Base-by-base conservation (phyloP, 2,888 invertebrate genomes). In the Sclerodermus sp. region DNA sequence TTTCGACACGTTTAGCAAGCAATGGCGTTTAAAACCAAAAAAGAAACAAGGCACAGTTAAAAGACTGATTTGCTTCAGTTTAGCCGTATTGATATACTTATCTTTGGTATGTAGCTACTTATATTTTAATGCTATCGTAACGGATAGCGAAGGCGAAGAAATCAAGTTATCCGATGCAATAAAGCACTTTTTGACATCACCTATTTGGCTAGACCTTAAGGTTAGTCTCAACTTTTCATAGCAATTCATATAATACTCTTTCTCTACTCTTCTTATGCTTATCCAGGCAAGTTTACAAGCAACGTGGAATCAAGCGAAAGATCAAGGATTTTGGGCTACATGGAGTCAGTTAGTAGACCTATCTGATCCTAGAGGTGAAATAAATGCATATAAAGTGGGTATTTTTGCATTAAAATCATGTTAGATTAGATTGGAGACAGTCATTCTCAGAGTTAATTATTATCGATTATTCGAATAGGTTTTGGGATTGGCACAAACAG, bases 351-450 rank as follows among this genome's bases (percentile, higher is more conserved):
- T 96, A 16, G 85, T 93, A 6, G 90, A 93, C 55, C 82, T 91
- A 10, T 85, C 93, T 4, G 96, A 97, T 80, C 92, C 93, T 0
- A 87, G 90, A 64, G 96, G 96, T 0, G 95, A 96, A 76, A 86
- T 89, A 56, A 93, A 94, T 77, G 91, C 96, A 1, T 90, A 89
- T 67, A 90, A 87, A 82, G 89, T 93, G 62, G 63, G 52, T 41
- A 9, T 10, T 30, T 9, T 30, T 9, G 30, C 6, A 30, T 6
- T 9, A 30, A 30, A 30, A 30, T 18, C 41, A 18, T 41, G 6
- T 41, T n/a, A 10, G 8, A 3, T 18, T 36, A 29, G 44, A 42
- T 48, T 47, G 36, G 48, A 16, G 23, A 49, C 15, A 37, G 45
- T 47, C 36, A 40, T 36, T 36, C 9, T 17, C 15, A 36, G 4